Evolutionary conservation across 2,888 invertebrate genomes (phyloP), one percentile per base, ranked within the genome.

Genomic region (Tipula helvola): DNA sequence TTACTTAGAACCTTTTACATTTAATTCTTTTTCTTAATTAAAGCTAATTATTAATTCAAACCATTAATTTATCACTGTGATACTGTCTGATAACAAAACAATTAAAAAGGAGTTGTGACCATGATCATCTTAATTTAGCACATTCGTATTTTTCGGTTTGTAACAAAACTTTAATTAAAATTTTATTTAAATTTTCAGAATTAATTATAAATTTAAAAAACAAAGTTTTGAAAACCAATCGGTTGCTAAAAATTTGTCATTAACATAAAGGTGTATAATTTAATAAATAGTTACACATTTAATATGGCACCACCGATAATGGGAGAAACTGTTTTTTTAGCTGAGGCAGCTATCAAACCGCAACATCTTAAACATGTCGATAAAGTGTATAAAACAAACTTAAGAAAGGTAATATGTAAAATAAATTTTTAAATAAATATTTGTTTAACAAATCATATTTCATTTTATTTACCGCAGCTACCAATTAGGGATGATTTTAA

Each of bases 251-350:
- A 44, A 10, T 5, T 44, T 44, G 44, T 10, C 41, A 41, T 10
- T 41, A 71, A 88, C 86, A 94, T n/a, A n/a, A n/a, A n/a, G n/a
- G n/a, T n/a, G n/a, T n/a, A n/a, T n/a, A n/a, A n/a, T n/a, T n/a
- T n/a, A n/a, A n/a, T n/a, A n/a, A n/a, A n/a, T n/a, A n/a, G n/a
- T n/a, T n/a, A n/a, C n/a, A n/a, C n/a, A n/a, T n/a, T n/a, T n/a
- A n/a, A n/a, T n/a, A n/a, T 94, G 95, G 93, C 94, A 88, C 94
- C 94, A 86, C 94, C 94, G 90, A 90, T 94, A 87, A 92, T 94
- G 89, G 93, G 94, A 87, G 93, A 92, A 89, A 92, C 94, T 86
- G 90, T 94, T 86, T 93, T 94, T 88, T 90, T 94, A 88, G 92
- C 92, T 18, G 92, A 92, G 89, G 91, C 93, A 3, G 89, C 89